Conservation (phyloP, 2,797 vertebrate genomes). For the Enteromius argenteus region DNA sequence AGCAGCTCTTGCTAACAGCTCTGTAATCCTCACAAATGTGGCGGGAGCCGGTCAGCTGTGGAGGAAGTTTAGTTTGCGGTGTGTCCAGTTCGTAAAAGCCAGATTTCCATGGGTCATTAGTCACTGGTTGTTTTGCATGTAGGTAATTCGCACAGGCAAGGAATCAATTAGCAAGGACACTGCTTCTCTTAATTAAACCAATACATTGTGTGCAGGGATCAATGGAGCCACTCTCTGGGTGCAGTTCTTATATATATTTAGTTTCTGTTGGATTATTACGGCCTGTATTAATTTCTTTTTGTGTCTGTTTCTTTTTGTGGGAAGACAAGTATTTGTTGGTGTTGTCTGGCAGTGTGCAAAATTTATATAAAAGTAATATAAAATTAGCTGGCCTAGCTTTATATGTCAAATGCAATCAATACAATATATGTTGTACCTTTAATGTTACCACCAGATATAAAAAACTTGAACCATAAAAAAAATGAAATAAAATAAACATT, state of each 20-base stretch:
- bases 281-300: neutral
- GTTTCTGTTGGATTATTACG: constrained; percentile 46
- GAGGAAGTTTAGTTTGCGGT: constrained; percentile 28
- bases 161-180: constrained; percentile 62
- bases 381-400: too few species aligned
- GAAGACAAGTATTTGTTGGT: neutral
- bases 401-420: neutral
- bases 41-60: constrained; percentile 57
- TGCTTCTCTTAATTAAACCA: constrained; percentile 72
- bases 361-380: too few species aligned
- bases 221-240: constrained; percentile 67
- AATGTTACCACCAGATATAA: neutral
- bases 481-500: too few species aligned
- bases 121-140: constrained; percentile 65
- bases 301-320: neutral
- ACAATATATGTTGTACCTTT: neutral
- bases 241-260: constrained; percentile 57
- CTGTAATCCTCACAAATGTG: constrained; percentile 66
- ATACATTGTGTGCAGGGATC: constrained; percentile 63
- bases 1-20: constrained; percentile 48
- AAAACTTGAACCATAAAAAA: too few species aligned
- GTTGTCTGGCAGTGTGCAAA: neutral
- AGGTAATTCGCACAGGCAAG: constrained; percentile 71
- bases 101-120: constrained; percentile 70
- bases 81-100: constrained; percentile 65